Base-by-base conservation (phyloP, 2,113 vertebrate species). In the Cottus gobio region DNA sequence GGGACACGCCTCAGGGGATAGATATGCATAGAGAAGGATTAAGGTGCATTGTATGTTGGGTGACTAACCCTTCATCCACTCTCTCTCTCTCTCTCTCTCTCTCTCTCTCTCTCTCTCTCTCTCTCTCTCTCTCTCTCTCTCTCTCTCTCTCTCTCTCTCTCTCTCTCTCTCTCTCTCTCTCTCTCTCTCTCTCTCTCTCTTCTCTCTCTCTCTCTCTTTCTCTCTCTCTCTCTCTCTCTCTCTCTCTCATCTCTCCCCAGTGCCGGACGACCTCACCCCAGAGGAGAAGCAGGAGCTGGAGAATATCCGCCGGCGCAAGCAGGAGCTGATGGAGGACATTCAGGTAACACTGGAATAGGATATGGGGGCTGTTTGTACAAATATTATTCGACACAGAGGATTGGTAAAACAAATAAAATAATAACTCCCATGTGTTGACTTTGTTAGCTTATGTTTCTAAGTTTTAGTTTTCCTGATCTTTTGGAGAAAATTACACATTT, bases 301-400 rank as follows among this genome's bases (percentile, higher is more conserved):
- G 90, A 99, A 96, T 90, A 99, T 99, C 85, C 97, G 97, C 44
- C 95, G 96, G 46, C 95, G 98, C 73, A 99, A 99, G 90, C 97
- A 97, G 93, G 98, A 99, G 92, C 96, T 99, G 93, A 95, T 97
- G 91, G 97, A 97, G 3, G 98, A 99, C 93, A 99, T 99, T 93
- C 97, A 98, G 98, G 98, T 99, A 92, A 8, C 1, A 0, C 5
- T 66, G 61, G 34, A 50, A 12, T 7, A 52, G 10, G 22, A 66
- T 64, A 20, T 39, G 4, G 7, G 0, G 11, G 13, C 24, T 62
- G 24, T 16, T 39, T 60, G 12, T 22, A 7, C 24, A 36, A 0
- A 34, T 42, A 4, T 42, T 13, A 13, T 71, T n/a, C n/a, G 66
- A 20, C 5, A 39, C 30, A 48, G 28, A 34, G 7, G 12, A 30